Evolutionary conservation across 2,888 invertebrate species (phyloP).

Genomic region (Operophtera brumata): DNA sequence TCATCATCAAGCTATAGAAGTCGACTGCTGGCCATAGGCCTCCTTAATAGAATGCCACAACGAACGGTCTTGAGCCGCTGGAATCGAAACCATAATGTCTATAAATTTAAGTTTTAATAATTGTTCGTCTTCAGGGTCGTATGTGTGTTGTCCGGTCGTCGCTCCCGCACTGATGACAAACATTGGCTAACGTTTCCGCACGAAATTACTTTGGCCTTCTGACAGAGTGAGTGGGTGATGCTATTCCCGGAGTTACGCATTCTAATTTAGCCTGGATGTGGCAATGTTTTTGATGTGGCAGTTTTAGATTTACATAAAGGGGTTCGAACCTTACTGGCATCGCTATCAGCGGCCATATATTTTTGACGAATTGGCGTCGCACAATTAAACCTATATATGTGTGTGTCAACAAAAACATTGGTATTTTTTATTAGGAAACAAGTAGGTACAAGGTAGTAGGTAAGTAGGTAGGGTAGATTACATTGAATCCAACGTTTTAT

Average conservation of each 20-base stretch:
- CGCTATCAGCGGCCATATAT: too few relatives aligned
- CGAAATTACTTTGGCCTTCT: slow-evolving; percentile 59
- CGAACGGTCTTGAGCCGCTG: too few relatives aligned
- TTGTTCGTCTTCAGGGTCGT: slow-evolving; percentile 29
- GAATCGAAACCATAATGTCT: neutral
- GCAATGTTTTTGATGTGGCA: slow-evolving; percentile 21
- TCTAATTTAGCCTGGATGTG: slow-evolving; percentile 22
- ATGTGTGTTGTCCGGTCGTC: slow-evolving; percentile 52
- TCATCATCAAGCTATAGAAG: too few relatives aligned
- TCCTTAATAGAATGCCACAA: too few relatives aligned
- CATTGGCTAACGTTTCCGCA: slow-evolving; percentile 51
- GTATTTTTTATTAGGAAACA: too few relatives aligned
- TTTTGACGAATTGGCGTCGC: too few relatives aligned
- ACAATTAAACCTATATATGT: too few relatives aligned
- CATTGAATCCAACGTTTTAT: too few relatives aligned
- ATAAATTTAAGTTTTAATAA: neutral
- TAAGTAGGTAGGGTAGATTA: too few relatives aligned
- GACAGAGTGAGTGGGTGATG: slow-evolving; percentile 42
- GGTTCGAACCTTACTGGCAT: slow-evolving; percentile 1
- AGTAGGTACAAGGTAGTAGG: too few relatives aligned
- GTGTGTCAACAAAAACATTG: too few relatives aligned
- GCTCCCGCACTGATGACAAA: slow-evolving; percentile 45
- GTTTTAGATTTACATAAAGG: slow-evolving; percentile 9
- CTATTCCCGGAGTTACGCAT: slow-evolving; percentile 24
- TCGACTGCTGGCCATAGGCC: too few relatives aligned